Evolutionary conservation across 2,113 vertebrate species (phyloP).

Genomic region (Oryzias celebensis): DNA sequence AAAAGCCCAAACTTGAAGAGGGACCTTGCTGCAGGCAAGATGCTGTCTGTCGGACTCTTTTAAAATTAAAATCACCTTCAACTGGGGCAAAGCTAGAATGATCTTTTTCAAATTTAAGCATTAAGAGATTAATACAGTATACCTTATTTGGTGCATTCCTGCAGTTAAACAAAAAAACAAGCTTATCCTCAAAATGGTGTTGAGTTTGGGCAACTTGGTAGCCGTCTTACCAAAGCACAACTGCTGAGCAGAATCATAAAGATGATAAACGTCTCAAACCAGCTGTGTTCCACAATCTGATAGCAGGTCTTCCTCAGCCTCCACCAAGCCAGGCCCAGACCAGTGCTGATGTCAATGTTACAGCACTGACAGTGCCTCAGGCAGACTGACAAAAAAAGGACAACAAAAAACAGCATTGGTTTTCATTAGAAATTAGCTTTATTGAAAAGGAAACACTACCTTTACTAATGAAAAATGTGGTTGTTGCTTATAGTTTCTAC

Average conservation of each 20-base stretch:
- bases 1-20: too few species aligned
- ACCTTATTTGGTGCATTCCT: too few species aligned
- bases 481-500: too few species aligned
- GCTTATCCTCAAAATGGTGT: neutral
- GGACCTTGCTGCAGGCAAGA: too few species aligned
- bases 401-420: neutral
- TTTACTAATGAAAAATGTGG: too few species aligned
- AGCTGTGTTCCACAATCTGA: conserved; percentile 97
- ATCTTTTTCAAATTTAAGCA: too few species aligned
- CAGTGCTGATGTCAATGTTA: conserved; percentile 78
- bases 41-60: too few species aligned
- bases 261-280: conserved; percentile 99
- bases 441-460: too few species aligned
- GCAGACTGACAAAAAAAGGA: conserved; percentile 76
- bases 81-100: too few species aligned
- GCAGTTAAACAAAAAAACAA: neutral
- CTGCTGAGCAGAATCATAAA: conserved; percentile 99
- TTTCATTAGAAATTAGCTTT: too few species aligned
- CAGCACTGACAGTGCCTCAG: conserved; percentile 86
- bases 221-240: conserved; percentile 86
- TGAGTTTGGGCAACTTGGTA: neutral
- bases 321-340: conserved; percentile 90
- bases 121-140: too few species aligned
- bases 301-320: conserved; percentile 93
- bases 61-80: too few species aligned